Percentiles rank a stretch among this genome's conserved stretches.
Conservation (phyloP, 2,888 invertebrate genomes). For the Pharmacophagus antenor region DNA sequence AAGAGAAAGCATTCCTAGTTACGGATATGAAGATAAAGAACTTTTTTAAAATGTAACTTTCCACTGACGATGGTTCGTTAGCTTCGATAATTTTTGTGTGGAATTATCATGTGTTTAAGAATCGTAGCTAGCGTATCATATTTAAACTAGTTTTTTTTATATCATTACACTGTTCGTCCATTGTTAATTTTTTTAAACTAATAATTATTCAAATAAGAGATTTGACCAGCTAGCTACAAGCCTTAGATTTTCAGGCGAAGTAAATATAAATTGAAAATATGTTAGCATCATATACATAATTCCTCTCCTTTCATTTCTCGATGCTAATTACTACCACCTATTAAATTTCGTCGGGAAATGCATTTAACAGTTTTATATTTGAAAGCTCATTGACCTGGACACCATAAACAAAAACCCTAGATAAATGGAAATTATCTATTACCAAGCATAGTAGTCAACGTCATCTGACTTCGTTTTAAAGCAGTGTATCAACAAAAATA, state of each 20-base stretch:
- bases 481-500: too few species aligned
- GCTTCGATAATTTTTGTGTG: slow-evolving; percentile 20
- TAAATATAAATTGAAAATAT: not conserved
- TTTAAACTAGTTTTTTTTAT: not conserved
- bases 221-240: not conserved
- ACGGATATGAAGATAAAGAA: slow-evolving; percentile 22
- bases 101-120: slow-evolving; percentile 1
- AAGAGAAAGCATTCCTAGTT: slow-evolving; percentile 26
- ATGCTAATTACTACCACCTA: too few species aligned
- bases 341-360: too few species aligned
- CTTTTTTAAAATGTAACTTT: slow-evolving; percentile 19
- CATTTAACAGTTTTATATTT: not conserved
- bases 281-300: not conserved
- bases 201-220: too few species aligned
- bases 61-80: slow-evolving; percentile 23
- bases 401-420: too few species aligned
- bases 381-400: too few species aligned
- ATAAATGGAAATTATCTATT: not conserved
- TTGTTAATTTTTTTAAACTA: not conserved
- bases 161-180: not conserved
- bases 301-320: not conserved
- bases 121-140: not conserved
- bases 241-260: not conserved
- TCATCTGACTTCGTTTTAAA: not conserved
- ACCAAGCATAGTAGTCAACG: not conserved